Conservation (phyloP, 2,888 invertebrate species). For the Hymenopus coronatus region DNA sequence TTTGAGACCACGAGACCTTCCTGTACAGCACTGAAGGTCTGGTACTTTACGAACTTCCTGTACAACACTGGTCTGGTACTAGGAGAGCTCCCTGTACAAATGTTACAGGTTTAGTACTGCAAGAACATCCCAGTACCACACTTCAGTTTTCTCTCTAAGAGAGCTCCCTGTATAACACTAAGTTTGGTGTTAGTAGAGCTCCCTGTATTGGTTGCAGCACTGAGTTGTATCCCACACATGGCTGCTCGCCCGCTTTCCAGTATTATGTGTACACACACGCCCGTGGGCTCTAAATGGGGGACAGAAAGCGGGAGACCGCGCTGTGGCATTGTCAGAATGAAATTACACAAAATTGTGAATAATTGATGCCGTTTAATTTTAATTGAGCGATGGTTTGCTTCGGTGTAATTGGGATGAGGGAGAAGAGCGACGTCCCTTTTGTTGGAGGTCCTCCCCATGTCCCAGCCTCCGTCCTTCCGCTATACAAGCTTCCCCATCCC, state of each 20-base stretch:
- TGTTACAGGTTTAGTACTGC: too few species aligned
- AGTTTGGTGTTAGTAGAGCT: not conserved
- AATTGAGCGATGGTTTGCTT: slow-evolving; percentile 37
- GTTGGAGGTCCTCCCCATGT: not conserved
- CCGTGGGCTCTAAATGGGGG: not conserved
- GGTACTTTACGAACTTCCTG: too few species aligned
- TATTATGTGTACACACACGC: not conserved
- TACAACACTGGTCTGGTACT: too few species aligned
- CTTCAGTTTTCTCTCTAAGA: too few species aligned
- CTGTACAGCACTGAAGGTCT: too few species aligned
- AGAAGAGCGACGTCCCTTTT: not conserved
- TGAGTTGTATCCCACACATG: not conserved
- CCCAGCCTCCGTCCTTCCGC: not conserved
- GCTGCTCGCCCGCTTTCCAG: not conserved
- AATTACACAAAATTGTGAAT: slow-evolving; percentile 37
- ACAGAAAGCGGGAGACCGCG: not conserved
- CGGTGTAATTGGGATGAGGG: not conserved
- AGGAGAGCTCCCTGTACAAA: too few species aligned
- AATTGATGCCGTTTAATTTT: slow-evolving; percentile 37
- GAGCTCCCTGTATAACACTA: not conserved
- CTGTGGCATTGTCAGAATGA: slow-evolving; percentile 33
- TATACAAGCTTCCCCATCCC: not conserved
- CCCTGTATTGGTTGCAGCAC: not conserved
- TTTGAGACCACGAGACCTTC: too few species aligned
- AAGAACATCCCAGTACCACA: too few species aligned